phyloP scores from a whole-genome alignment of 2,888 invertebrate species.

The Anthrax anthrax region DNA sequence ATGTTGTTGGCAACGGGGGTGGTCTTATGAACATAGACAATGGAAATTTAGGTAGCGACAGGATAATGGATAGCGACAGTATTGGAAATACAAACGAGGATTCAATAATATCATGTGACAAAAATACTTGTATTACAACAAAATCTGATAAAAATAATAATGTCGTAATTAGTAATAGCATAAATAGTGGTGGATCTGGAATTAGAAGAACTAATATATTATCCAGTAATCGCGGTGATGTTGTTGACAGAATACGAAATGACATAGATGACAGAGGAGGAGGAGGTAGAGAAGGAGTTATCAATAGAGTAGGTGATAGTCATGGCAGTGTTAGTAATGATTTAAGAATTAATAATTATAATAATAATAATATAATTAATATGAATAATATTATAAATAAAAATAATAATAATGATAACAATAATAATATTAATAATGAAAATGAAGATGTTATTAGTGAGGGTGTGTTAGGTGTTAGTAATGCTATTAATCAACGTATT shows the following conservation, averaged over 20 bases:
- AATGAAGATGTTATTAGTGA: slow-evolving; percentile 1
- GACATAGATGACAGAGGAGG: neutral
- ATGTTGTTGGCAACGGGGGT: neutral
- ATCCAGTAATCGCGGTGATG: neutral
- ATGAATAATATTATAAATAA: neutral
- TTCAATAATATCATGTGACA: slow-evolving; percentile 7
- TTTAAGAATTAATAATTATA: neutral
- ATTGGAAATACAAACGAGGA: neutral
- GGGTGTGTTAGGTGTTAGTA: slow-evolving; percentile 5
- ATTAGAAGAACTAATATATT: neutral
- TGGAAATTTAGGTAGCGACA: neutral
- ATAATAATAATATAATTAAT: neutral
- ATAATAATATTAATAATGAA: neutral
- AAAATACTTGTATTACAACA: slow-evolving; percentile 1
- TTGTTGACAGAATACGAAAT: too few relatives aligned
- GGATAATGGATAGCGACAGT: too few relatives aligned
- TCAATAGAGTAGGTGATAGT: neutral
- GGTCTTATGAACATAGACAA: neutral
- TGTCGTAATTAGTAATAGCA: neutral
- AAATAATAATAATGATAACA: neutral
- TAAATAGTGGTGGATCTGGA: neutral
- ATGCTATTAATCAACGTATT: slow-evolving; percentile 10
- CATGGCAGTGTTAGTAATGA: neutral
- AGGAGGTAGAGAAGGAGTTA: too few relatives aligned
- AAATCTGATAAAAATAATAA: neutral